Evolutionary conservation across 2,888 invertebrate species (phyloP).

Genomic region (Drosophila greeni): DNA sequence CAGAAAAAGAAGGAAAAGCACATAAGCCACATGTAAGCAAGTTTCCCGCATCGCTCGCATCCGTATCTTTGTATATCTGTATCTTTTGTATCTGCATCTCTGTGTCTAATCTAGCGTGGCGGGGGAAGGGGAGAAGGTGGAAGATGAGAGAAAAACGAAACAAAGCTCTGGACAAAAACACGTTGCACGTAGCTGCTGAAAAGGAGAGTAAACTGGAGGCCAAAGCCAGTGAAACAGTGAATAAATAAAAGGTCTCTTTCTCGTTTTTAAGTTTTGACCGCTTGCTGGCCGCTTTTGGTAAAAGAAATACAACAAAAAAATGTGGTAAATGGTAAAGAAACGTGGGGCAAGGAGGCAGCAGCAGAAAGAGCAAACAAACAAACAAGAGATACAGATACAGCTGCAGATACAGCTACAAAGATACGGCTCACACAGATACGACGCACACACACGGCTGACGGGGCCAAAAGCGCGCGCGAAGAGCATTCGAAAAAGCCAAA

Average conservation of each 20-base stretch:
- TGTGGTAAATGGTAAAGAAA: conserved; percentile 48
- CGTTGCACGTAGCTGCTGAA: conserved; percentile 59
- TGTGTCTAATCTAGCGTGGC: conserved; percentile 70
- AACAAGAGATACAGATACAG: conserved; percentile 45
- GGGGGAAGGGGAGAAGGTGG: conserved; percentile 4
- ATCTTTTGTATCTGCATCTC: conserved; percentile 59
- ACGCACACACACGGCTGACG: conserved; percentile 25
- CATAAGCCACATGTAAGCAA: conserved; percentile 22
- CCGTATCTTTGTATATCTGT: conserved; percentile 17
- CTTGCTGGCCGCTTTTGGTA: conserved; percentile 38
- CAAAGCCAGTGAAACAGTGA: conserved; percentile 48
- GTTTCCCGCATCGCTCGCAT: conserved; percentile 12
- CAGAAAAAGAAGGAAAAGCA: conserved; percentile 2
- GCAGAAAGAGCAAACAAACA: conserved; percentile 42
- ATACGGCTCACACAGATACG: conserved; percentile 39
- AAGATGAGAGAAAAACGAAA: conserved; percentile 4
- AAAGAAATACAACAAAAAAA: conserved; percentile 12
- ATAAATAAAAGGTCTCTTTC: conserved; percentile 56
- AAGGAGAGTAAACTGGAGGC: conserved; percentile 66
- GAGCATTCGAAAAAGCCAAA: conserved; percentile 59
- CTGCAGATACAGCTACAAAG: conserved; percentile 32
- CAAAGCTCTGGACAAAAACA: conserved; percentile 34
- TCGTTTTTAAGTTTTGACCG: conserved; percentile 21
- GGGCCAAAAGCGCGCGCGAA: conserved; percentile 67
- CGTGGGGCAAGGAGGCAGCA: conserved; percentile 54